These are phyloP conservation scores for Hystrix brachyura DNA, from an alignment of 2,113 vertebrate species.

Conservation along the genomic window DNA sequence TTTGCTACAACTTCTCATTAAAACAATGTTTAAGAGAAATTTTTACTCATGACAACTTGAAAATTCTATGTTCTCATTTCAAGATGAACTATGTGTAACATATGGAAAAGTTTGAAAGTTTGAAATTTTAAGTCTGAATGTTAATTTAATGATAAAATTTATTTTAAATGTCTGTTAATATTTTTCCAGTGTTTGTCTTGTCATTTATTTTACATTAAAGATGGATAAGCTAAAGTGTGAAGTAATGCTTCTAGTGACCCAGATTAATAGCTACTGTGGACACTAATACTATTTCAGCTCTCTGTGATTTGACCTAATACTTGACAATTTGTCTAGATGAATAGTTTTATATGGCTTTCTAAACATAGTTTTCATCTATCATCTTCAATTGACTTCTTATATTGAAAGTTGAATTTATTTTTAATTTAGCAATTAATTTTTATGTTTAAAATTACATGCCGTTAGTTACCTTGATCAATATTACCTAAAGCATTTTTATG, in stretches of 20 bases:
- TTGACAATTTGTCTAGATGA: neutral
- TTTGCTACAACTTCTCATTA: neutral
- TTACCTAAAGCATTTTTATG: neutral
- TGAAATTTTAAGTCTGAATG: neutral
- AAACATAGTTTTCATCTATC: neutral
- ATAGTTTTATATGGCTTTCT: neutral
- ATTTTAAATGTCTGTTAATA: neutral
- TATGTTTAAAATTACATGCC: neutral
- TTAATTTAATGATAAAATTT: constrained; percentile 7
- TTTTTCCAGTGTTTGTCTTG: neutral
- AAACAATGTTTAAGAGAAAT: neutral
- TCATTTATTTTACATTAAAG: constrained; percentile 7
- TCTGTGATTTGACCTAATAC: neutral
- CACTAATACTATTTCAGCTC: neutral
- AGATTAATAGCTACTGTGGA: neutral
- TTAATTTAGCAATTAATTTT: neutral
- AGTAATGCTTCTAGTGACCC: neutral
- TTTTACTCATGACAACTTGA: neutral
- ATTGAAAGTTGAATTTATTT: neutral
- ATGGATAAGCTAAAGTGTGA: neutral
- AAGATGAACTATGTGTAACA: neutral
- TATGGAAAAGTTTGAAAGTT: neutral
- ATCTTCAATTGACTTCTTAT: neutral
- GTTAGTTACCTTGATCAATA: neutral
- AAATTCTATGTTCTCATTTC: constrained; percentile 32